A percentile compares a stretch with the other conserved stretches of the same genome.
These are phyloP conservation scores for Hydrocynus forskahlii DNA, from an alignment of 2,797 vertebrate genomes.

Conservation along the genomic window DNA sequence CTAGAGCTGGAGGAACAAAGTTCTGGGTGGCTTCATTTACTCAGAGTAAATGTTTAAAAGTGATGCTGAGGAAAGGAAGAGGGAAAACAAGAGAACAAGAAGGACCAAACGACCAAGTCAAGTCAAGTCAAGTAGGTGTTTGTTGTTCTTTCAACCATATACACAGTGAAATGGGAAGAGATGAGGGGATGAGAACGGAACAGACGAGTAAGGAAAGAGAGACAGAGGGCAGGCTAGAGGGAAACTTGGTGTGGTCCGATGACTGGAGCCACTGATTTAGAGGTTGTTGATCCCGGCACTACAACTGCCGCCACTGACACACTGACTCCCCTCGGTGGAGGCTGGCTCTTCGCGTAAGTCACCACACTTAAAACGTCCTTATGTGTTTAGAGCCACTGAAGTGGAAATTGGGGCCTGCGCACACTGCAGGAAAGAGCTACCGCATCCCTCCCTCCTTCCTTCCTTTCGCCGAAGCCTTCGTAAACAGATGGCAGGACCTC, in stretches of 20 bases:
- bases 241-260: constrained; percentile 76
- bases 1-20: background rate
- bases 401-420: constrained; percentile 73
- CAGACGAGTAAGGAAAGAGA: constrained; percentile 50
- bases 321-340: constrained; percentile 56
- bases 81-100: background rate
- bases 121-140: too few species aligned
- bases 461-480: constrained; percentile 67
- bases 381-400: constrained; percentile 79
- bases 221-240: constrained; percentile 66
- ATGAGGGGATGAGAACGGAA: background rate
- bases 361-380: constrained; percentile 80
- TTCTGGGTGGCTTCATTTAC: constrained; percentile 30
- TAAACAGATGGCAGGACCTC: constrained; percentile 79
- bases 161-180: background rate
- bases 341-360: constrained; percentile 78
- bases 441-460: constrained; percentile 68
- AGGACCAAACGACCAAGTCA: background rate
- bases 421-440: constrained; percentile 77
- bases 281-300: constrained; percentile 80
- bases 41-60: background rate
- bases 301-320: constrained; percentile 75
- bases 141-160: too few species aligned
- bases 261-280: constrained; percentile 79
- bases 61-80: background rate